These are phyloP conservation scores for Trisateles emortualis DNA, from an alignment of 2,888 invertebrate species.

Conservation along the genomic window DNA sequence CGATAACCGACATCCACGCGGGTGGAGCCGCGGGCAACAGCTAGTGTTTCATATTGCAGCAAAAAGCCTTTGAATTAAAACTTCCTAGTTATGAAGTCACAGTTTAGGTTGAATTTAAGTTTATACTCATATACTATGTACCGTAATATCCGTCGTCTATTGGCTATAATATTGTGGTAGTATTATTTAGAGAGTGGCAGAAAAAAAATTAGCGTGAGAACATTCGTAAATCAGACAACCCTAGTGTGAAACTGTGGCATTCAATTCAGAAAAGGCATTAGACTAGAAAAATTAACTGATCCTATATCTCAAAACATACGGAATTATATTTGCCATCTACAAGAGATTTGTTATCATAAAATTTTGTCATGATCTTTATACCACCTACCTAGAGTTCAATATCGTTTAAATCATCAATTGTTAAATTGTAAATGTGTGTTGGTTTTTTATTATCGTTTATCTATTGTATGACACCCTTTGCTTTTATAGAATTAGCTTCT, in stretches of 20 bases:
- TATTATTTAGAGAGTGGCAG: constrained; percentile 8
- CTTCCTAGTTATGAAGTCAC: background rate
- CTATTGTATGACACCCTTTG: constrained; percentile 77
- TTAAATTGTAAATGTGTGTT: constrained; percentile 24
- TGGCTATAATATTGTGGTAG: background rate
- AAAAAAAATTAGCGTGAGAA: constrained; percentile 64
- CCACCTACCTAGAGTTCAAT: constrained; percentile 46
- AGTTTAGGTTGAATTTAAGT: background rate
- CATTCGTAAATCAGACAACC: constrained; percentile 50
- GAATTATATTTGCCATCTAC: constrained; percentile 57
- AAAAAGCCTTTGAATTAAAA: constrained; percentile 2
- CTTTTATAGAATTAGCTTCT: constrained; percentile 71
- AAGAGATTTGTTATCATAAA: constrained; percentile 16
- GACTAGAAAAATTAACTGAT: constrained; percentile 82
- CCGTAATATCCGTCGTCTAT: too few relatives aligned
- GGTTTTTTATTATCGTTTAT: constrained; percentile 61
- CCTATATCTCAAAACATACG: constrained; percentile 70
- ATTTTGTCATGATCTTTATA: constrained; percentile 30
- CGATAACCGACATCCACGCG: too few relatives aligned
- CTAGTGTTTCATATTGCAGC: constrained; percentile 2
- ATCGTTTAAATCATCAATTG: constrained; percentile 26
- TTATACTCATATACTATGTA: too few relatives aligned
- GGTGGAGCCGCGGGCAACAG: too few relatives aligned
- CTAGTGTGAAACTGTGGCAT: constrained; percentile 64
- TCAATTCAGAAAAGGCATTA: constrained; percentile 77